Evolutionary conservation across 2,113 vertebrate genomes (phyloP), one percentile per base, ranked within the genome.

Genomic region (Scomber colias): DNA sequence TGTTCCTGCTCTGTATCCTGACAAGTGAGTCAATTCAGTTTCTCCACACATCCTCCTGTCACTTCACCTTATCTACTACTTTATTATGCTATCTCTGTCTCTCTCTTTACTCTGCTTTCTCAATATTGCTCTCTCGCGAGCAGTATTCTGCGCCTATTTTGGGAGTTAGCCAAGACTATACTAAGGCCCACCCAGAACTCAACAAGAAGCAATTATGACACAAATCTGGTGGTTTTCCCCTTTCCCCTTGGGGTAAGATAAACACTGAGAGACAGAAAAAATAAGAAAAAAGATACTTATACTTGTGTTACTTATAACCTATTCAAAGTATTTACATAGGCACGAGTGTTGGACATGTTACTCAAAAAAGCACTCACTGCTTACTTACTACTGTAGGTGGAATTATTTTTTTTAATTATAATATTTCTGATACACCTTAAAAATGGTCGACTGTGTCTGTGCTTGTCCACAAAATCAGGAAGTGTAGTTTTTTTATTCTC

Each of bases 1-100:
- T 99, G 91, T 99, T 99, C 89, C 96, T 99, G 73, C 95, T 99
- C 90, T 99, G 97, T 94, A 99, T 99, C 94, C 95, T 99, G 93
- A 99, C 98, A 95, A 99, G 98, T 99, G 95, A 98, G 98, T 91
- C 62, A 8, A 0, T 50, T 24, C 51, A 40, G 45, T 78, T 21
- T 55, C 64, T 54, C 14, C n/a, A 17, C 17, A 57, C 35, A 35
- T 64, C 55, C 44, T 83, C 16, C 62, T 53, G 56, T 79, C 49
- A 6, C 30, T 48, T 49, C 45, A 24, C 12, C 51, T 72, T 35
- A 40, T 75, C 35, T 53, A 50, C 8, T 48, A 11, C 44, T 16
- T 65, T 64, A 17, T 75, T 59, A 11, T 59, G 70, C 1, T 15
- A 1, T 19, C 3, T 66, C 53, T 5, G 5, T 60, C 11, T 54